These are phyloP conservation scores for Microctenopoma steveboyesi DNA, from an alignment of 2,797 vertebrate genomes.

Conservation along the genomic window DNA sequence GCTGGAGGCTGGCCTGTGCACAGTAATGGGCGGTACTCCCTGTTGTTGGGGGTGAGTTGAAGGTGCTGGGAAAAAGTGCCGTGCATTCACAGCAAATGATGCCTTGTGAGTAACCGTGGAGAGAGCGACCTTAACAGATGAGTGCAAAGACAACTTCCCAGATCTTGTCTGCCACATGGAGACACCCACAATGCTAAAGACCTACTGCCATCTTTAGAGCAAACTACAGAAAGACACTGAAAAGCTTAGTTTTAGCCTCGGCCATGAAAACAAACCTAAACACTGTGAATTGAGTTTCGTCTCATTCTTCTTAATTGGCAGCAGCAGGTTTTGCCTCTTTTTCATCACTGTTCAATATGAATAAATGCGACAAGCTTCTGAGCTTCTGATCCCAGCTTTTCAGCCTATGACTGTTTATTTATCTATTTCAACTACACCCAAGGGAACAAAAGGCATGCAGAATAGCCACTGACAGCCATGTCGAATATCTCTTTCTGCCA, in stretches of 20 bases:
- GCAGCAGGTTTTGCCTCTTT: conserved; percentile 77
- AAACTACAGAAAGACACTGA: conserved; percentile 68
- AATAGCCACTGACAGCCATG: conserved; percentile 95
- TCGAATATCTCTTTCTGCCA: conserved; percentile 98
- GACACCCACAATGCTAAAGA: conserved; percentile 66
- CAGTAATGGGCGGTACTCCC: conserved; percentile 66
- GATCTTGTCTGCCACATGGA: conserved; percentile 64
- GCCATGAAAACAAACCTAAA: conserved; percentile 79
- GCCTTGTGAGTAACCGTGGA: conserved; percentile 70
- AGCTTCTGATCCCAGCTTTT: conserved; percentile 84
- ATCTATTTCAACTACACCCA: conserved; percentile 85
- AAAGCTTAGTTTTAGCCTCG: conserved; percentile 72
- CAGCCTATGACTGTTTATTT: conserved; percentile 85
- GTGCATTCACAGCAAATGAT: conserved; percentile 72
- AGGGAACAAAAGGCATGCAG: conserved; percentile 85
- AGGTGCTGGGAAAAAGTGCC: conserved; percentile 76
- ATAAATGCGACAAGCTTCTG: conserved; percentile 83
- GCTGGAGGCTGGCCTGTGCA: conserved; percentile 56
- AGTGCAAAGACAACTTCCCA: conserved; percentile 73
- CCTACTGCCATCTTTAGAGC: conserved; percentile 69
- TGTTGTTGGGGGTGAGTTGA: conserved; percentile 71
- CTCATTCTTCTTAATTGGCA: conserved; percentile 79
- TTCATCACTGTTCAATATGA: conserved; percentile 76
- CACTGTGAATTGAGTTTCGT: conserved; percentile 76
- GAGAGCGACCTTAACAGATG: conserved; percentile 71